Evolutionary conservation across 1,140 invertebrate genomes (phyloP).

Genomic region (Megalopta genalis): DNA sequence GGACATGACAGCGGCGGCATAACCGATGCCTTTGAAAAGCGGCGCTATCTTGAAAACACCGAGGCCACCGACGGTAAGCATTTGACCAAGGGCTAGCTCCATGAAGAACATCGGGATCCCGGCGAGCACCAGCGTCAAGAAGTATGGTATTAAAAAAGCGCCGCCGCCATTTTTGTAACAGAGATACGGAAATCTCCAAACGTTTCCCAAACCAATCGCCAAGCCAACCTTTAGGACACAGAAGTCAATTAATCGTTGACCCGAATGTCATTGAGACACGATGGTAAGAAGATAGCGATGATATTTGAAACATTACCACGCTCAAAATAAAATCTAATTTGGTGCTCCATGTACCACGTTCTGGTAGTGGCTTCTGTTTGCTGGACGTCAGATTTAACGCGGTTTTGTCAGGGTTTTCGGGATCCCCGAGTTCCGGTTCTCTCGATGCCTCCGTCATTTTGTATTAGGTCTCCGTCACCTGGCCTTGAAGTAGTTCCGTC

Average conservation of each 20-base stretch:
- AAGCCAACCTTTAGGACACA: conserved; percentile 68
- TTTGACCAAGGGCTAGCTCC: conserved; percentile 95
- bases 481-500: conserved; percentile 17
- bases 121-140: conserved; percentile 93
- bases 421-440: conserved; percentile 54
- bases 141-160: conserved; percentile 96
- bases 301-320: conserved; percentile 46
- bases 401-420: conserved; percentile 57
- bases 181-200: conserved; percentile 84
- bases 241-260: neutral
- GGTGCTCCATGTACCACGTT: conserved; percentile 72
- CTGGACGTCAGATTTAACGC: conserved; percentile 47
- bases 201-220: conserved; percentile 82
- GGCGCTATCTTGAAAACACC: conserved; percentile 98
- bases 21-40: conserved; percentile 97
- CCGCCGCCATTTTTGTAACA: conserved; percentile 84
- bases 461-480: conserved; percentile 18
- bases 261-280: neutral
- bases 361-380: conserved; percentile 56
- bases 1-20: conserved; percentile 97
- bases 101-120: conserved; percentile 96
- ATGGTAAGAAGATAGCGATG: neutral
- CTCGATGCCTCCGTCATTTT: conserved; percentile 61
- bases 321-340: conserved; percentile 65
- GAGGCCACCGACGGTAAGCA: conserved; percentile 94